Evolutionary conservation across 2,888 invertebrate species (phyloP), one percentile per base, ranked within the genome.

Genomic region (Trissolcus japonicus): DNA sequence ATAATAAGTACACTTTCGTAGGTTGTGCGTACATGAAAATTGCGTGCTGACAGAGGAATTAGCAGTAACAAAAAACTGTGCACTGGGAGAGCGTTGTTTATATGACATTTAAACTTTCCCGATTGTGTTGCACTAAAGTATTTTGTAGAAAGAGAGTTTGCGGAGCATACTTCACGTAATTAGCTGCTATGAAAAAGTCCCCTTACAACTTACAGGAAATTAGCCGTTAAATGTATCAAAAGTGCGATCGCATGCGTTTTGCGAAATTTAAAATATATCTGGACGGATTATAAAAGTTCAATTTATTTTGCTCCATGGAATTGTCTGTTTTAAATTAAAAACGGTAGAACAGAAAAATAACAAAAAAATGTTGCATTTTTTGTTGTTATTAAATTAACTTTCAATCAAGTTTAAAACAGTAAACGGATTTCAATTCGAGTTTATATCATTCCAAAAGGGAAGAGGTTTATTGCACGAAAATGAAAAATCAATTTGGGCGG

Each of bases 41-140:
- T 57, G 59, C 43, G 62, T 60, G 43, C 50, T 51, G 62, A 69
- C 67, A 69, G 57, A 57, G n/a, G 61, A 67, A 59, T 67, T 67
- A 72, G 50, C 35, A 9, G 19, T 1, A 41, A 13, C 54, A 59
- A 78, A 78, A 63, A 69, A 72, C 51, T 48, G 53, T 35, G 17
- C 17, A 41, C 60, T 60, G 35, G 81, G 81, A 11, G 14, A 16
- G 80, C 55, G 19, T 60, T n/a, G 51, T 43, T 48, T 53, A 78
- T 74, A 73, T 77, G 72, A 72, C 72, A 73, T 77, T 72, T 25
- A 59, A 72, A 77, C 77, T 77, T 77, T 77, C 77, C 60, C 77
- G 35, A 65, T 68, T 69, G 73, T 69, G 53, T 21, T 60, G 48
- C 19, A 48, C 54, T 53, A 59, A 61, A 66, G 51, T 71, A 41